Percentiles rank a stretch among this genome's conserved stretches.
phyloP scores from a whole-genome alignment of 2,888 invertebrate genomes.

The Candidula unifasciata region DNA sequence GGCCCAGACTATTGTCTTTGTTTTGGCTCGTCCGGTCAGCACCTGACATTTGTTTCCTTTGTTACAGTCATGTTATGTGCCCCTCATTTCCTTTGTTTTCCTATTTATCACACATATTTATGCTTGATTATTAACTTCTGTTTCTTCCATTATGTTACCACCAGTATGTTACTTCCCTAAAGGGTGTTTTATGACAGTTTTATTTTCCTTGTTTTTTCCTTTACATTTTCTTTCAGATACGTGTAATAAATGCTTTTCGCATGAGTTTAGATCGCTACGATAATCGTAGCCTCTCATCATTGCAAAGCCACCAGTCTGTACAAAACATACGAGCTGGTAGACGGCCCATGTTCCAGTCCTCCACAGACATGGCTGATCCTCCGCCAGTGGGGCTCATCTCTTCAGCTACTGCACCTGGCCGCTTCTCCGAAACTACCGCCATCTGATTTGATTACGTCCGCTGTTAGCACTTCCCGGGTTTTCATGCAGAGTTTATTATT shows the following conservation, averaged over 20 bases:
- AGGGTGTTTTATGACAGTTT: conserved; percentile 15
- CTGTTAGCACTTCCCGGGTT: background rate
- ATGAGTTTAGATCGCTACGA: conserved; percentile 97
- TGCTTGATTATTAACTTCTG: too few species aligned
- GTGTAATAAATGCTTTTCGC: conserved; percentile 99
- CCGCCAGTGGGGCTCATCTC: conserved; percentile 26
- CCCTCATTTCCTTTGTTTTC: too few species aligned
- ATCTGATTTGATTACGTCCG: conserved; percentile 35
- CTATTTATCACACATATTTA: too few species aligned
- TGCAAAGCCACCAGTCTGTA: conserved; percentile 76
- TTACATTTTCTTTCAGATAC: conserved; percentile 87
- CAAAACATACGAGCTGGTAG: conserved; percentile 69
- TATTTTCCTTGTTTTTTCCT: conserved; percentile 51
- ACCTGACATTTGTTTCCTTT: too few species aligned
- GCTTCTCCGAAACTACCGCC: conserved; percentile 43
- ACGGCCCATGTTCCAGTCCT: conserved; percentile 47
- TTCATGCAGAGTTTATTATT: background rate
- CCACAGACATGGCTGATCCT: conserved; percentile 44
- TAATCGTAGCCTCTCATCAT: conserved; percentile 78
- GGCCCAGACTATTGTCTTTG: too few species aligned
- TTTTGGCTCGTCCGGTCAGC: too few species aligned
- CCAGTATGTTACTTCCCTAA: background rate
- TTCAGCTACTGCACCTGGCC: conserved; percentile 48
- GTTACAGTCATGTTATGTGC: too few species aligned
- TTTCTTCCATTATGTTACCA: too few species aligned